These are phyloP conservation scores for Psammodynastes pulverulentus DNA, from an alignment of 2,113 vertebrate genomes.

Conservation along the genomic window DNA sequence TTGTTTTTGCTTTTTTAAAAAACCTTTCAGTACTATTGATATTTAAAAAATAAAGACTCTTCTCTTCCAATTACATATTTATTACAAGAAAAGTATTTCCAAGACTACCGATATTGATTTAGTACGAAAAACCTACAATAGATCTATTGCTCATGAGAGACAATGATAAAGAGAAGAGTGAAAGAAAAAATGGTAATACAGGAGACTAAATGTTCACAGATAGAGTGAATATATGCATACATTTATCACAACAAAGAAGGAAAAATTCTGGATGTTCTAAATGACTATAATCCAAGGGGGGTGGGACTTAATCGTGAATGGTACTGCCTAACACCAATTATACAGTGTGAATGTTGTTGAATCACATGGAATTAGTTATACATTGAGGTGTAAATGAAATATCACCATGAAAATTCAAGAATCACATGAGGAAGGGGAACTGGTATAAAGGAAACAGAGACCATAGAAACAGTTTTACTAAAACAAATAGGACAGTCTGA, in stretches of 20 bases:
- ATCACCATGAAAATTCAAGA: not conserved
- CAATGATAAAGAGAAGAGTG: not conserved
- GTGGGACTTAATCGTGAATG: not conserved
- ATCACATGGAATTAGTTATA: not conserved
- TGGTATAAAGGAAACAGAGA: not conserved
- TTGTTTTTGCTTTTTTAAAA: not conserved
- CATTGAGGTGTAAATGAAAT: not conserved
- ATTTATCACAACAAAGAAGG: not conserved
- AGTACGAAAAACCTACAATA: not conserved
- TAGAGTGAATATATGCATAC: not conserved
- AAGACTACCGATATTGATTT: not conserved
- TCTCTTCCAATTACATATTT: not conserved
- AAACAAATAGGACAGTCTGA: not conserved
- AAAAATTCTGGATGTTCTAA: not conserved
- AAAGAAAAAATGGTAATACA: not conserved
- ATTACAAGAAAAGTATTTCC: not conserved
- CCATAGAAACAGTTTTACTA: not conserved
- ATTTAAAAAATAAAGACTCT: not conserved
- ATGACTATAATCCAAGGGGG: not conserved
- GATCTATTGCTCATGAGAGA: not conserved
- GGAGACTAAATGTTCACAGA: not conserved
- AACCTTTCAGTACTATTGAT: not conserved
- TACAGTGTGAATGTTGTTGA: not conserved
- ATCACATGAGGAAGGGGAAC: not conserved
- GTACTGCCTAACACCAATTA: not conserved